A percentile compares a stretch with the other conserved stretches of the same genome.
phyloP scores from a whole-genome alignment of 30 jellyfish, hydroid and myxozoan genomes.

The Hydra vulgaris region DNA sequence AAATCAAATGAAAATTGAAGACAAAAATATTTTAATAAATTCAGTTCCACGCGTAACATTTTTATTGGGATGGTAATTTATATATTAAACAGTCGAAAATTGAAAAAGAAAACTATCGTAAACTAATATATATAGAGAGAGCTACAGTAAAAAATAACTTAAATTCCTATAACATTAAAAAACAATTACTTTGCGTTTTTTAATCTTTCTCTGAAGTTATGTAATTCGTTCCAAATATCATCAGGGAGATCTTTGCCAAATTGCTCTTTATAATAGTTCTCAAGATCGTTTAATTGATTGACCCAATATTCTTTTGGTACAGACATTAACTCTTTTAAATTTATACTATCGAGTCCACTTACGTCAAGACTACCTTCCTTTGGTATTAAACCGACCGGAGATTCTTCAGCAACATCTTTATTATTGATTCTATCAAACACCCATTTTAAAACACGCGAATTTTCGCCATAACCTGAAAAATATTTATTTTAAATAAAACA shows the following conservation, averaged over 20 bases:
- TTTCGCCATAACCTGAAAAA: constrained; percentile 83
- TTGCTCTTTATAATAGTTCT: constrained; percentile 63
- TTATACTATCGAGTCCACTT: constrained; percentile 38
- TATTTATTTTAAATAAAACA: too few species aligned
- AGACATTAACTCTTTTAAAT: constrained; percentile 81
- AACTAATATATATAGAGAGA: too few species aligned
- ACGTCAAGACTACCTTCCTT: constrained; percentile 48
- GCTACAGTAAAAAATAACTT: too few species aligned
- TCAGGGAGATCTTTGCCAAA: constrained; percentile 72
- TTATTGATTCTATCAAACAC: constrained; percentile 38
- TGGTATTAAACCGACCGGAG: constrained; percentile 82
- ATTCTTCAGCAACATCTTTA: constrained; percentile 35
- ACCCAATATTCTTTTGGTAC: constrained; percentile 74
- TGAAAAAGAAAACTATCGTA: too few species aligned
- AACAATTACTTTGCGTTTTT: too few species aligned
- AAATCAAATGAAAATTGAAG: too few species aligned
- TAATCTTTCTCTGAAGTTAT: constrained; percentile 51
- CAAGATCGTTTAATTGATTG: constrained; percentile 50
- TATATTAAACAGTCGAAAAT: too few species aligned
- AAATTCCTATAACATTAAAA: too few species aligned
- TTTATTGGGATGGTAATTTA: too few species aligned
- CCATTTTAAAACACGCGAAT: constrained; percentile 90
- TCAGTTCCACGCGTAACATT: too few species aligned
- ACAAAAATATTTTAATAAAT: too few species aligned
- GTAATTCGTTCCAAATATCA: constrained; percentile 47